Evolutionary conservation across 2,888 invertebrate genomes (phyloP), one percentile per base, ranked within the genome.

Genomic region (Tanaodytes sp.): DNA sequence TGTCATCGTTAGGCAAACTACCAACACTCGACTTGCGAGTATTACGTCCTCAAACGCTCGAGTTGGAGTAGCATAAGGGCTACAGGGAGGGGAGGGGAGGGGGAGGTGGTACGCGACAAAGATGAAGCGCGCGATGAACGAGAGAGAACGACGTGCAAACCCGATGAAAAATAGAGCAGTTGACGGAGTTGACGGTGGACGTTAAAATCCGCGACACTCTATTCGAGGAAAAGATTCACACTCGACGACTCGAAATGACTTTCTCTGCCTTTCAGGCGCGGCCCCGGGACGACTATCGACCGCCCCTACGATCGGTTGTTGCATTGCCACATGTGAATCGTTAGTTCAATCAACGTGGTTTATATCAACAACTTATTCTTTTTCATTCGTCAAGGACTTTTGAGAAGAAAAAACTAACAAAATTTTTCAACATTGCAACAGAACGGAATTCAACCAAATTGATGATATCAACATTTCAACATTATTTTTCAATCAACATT

Each of bases 1-100:
- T 43, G 68, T 63, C 78, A 76, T 80, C 78, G 81, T 81, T 78
- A 79, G 75, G 77, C 79, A 81, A 82, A 80, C 79, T 80, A 79
- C 77, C 70, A 73, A 72, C 73, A 71, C 77, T 81, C 73, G 74
- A 78, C 78, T 75, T 72, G 48, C 67, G 74, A 76, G 79, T 76
- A 75, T 78, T 75, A 79, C 78, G 77, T 77, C 77, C 80, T 80
- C 75, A 74, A 78, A 79, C 73, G 77, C 77, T 78, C 71, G 74
- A 72, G 75, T 57, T n/a, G 71, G n/a, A n/a, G n/a, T n/a, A n/a
- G n/a, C n/a, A n/a, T n/a, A n/a, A n/a, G n/a, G n/a, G n/a, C n/a
- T n/a, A n/a, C n/a, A n/a, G n/a, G n/a, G n/a, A n/a, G n/a, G n/a
- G n/a, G n/a, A n/a, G n/a, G n/a, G n/a, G 27, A 72, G 75, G 73